phyloP scores from a whole-genome alignment of 2,113 vertebrate species.

The Tragelaphus scriptus region DNA sequence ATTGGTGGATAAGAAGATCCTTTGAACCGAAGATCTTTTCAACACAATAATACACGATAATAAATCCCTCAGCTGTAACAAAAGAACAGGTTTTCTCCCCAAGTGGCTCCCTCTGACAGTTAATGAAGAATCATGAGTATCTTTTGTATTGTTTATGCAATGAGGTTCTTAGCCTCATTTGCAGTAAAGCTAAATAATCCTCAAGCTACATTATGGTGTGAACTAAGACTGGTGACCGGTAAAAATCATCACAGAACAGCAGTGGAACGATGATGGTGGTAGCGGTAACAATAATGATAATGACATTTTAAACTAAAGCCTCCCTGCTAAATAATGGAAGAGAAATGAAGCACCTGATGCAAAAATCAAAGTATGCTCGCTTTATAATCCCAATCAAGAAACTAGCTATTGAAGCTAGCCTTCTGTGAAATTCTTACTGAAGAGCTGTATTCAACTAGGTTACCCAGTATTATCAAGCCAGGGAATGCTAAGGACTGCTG shows the following conservation, averaged over 20 bases:
- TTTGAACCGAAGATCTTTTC: background rate
- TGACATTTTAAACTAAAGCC: background rate
- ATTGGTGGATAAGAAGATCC: background rate
- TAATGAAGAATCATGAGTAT: background rate
- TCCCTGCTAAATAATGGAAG: background rate
- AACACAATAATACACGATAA: background rate
- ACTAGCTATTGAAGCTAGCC: background rate
- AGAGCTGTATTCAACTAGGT: background rate
- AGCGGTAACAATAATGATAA: background rate
- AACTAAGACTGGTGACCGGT: background rate
- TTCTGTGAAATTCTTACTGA: background rate
- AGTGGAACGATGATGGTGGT: background rate
- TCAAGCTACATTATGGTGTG: background rate
- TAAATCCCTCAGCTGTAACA: background rate
- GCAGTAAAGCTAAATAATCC: background rate
- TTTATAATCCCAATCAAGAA: background rate
- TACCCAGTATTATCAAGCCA: background rate
- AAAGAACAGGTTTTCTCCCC: background rate
- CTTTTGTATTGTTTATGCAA: background rate
- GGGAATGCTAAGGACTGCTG: background rate
- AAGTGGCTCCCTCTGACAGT: background rate
- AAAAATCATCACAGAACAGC: background rate
- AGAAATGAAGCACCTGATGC: background rate
- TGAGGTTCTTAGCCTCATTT: background rate
- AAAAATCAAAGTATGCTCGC: background rate